Evolutionary conservation across 2,113 vertebrate genomes (phyloP), one percentile per base, ranked within the genome.

Genomic region (Pipra filicauda): DNA sequence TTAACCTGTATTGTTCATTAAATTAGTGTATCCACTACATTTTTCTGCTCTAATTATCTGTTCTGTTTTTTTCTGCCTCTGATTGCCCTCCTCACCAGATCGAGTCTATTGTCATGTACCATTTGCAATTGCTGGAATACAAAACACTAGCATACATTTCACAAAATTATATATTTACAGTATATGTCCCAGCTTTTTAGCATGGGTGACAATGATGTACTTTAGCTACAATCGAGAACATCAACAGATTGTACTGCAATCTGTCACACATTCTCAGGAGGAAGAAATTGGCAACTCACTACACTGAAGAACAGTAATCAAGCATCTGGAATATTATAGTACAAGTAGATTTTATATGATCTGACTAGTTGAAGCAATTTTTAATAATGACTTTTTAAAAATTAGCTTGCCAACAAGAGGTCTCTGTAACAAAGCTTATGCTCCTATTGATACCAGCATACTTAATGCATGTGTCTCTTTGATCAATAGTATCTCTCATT

Each of bases 241-340:
- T 84, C 96, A 97, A 98, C 98, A 98, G 98, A 97, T 98, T 98
- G 97, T 89, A 94, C 93, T 84, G 90, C 98, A 98, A 97, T 97
- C 98, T 98, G 98, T 95, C 97, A 97, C 90, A 96, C 91, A 96
- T 93, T 96, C 97, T 97, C 97, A 71, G 73, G 96, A 97, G 97
- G 94, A 72, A 96, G 91, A 86, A 97, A 97, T 43, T 98, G 97
- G 97, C 98, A 98, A 89, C 91, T 97, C 16, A 2, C 84, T 96
- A 94, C 82, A 94, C 76, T 95, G 96, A 97, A 97, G 91, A 98
- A 94, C 77, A 64, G 84, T 93, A 96, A 97, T 97, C 96, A 97
- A 95, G 98, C 98, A 98, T 97, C 97, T 98, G 98, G 98, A 98
- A 97, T 95, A 93, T 94, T 96, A 96, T 85, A 96, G 69, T n/a